Evolutionary conservation across 2,797 vertebrate species (phyloP), one percentile per base, ranked within the genome.

Genomic region (Coregonus ussuriensis): DNA sequence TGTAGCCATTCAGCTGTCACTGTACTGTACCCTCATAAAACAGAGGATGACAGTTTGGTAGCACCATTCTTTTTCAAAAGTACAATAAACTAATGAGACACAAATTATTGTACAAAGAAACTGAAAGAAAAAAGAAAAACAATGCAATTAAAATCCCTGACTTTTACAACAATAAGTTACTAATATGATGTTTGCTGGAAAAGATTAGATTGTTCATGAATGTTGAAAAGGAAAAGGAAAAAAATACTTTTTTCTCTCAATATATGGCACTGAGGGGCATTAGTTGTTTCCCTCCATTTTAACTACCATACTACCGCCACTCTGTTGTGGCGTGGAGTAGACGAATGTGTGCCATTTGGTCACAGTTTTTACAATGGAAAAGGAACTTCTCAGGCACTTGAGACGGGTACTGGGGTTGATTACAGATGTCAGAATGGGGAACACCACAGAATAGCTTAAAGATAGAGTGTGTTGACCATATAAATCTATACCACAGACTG

Each of bases 31-130:
- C 95, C 94, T 95, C 90, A 95, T 86, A 95, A 95, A 96, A 95
- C 92, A 95, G 95, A 95, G 94, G 93, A 82, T 71, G 85, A 72
- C 91, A 81, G 88, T 83, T 90, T 77, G 74, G 87, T 92, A 96
- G 95, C 96, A 96, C 95, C 94, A 88, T 78, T 80, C 86, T 77
- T 13, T 13, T 9, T 9, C 2, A 85, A 89, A 72, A 83, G 71
- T 68, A 71, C 86, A 79, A 86, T 83, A 78, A 85, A 87, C 87
- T 51, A 77, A 25, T 37, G 65, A 88, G 83, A 59, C 86, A 90
- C 76, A 88, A 72, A 86, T 82, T 84, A 86, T 82, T 84, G 76
- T 81, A 86, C 85, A 82, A 83, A 78, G 69, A 70, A 11, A 85
- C 81, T 37, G 4, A 31, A 51, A 70, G 68, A 15, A 70, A 62